These are phyloP conservation scores for Sipha maydis DNA, from an alignment of 2,888 invertebrate species.

Conservation along the genomic window DNA sequence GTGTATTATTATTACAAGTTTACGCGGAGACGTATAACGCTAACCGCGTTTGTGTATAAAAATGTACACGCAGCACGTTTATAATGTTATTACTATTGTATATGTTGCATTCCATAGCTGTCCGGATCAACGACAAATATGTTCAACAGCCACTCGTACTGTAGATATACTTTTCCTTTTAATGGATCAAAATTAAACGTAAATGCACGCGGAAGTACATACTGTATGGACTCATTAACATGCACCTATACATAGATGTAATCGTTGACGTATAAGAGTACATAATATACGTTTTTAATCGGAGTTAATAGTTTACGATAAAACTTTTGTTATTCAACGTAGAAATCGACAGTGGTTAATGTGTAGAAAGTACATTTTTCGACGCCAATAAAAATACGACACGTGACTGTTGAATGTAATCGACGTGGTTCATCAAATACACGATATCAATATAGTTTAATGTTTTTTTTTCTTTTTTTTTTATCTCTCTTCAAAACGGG, in stretches of 20 bases:
- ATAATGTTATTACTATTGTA: not conserved
- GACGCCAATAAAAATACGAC: not conserved
- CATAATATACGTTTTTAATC: no score
- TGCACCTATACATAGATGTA: not conserved
- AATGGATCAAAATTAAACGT: no score
- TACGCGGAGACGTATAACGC: not conserved
- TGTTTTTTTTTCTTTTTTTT: not conserved
- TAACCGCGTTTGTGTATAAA: not conserved
- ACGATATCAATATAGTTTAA: not conserved
- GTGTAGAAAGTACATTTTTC: conserved; percentile 3
- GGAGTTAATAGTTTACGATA: no score
- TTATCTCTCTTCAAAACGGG: not conserved
- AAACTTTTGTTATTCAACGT: not conserved
- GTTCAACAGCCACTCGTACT: no score
- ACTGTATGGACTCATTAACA: no score
- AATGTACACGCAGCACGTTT: not conserved
- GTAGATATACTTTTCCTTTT: no score
- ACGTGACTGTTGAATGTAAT: not conserved
- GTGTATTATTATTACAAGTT: not conserved
- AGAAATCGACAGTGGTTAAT: not conserved
- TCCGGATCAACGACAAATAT: no score
- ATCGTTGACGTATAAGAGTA: not conserved
- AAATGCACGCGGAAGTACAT: no score
- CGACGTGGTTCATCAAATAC: not conserved
- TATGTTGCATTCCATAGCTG: no score